Percentiles rank a stretch among this genome's conserved stretches.
These are phyloP conservation scores for Antidorcas marsupialis DNA, from an alignment of 2,113 vertebrate species.

Conservation along the genomic window DNA sequence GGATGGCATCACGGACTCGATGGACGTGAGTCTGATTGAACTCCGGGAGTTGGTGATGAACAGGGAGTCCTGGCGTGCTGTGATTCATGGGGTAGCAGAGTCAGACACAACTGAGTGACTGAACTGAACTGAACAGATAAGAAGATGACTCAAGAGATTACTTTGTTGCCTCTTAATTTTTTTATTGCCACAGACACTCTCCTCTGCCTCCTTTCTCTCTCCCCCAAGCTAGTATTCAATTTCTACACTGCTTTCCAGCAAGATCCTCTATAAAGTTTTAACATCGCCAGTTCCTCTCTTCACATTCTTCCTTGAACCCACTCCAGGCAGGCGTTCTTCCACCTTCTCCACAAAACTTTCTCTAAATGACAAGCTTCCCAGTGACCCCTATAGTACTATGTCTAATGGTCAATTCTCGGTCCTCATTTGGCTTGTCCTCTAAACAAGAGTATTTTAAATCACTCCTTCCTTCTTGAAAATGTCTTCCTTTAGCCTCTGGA, in stretches of 20 bases:
- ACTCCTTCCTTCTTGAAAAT: neutral
- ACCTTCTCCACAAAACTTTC: neutral
- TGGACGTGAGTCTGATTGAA: too few relatives aligned
- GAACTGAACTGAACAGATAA: neutral
- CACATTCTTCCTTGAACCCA: neutral
- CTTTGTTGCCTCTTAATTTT: neutral
- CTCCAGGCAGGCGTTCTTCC: neutral
- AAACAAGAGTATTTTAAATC: neutral
- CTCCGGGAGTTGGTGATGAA: too few relatives aligned
- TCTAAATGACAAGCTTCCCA: neutral
- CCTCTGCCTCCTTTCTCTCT: too few relatives aligned
- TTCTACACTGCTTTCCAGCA: neutral
- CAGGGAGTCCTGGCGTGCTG: too few relatives aligned
- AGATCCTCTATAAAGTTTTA: neutral
- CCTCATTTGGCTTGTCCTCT: neutral
- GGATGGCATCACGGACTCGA: too few relatives aligned
- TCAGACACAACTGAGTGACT: too few relatives aligned
- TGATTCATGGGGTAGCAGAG: too few relatives aligned
- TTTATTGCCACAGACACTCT: too few relatives aligned
- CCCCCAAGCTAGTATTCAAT: neutral
- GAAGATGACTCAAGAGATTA: neutral
- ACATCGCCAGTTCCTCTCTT: neutral
- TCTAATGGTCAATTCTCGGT: neutral
- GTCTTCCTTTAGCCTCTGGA: neutral
- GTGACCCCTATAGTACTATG: neutral